Evolutionary conservation across 2,797 vertebrate species (phyloP).

Genomic region (Ciconia nigra): DNA sequence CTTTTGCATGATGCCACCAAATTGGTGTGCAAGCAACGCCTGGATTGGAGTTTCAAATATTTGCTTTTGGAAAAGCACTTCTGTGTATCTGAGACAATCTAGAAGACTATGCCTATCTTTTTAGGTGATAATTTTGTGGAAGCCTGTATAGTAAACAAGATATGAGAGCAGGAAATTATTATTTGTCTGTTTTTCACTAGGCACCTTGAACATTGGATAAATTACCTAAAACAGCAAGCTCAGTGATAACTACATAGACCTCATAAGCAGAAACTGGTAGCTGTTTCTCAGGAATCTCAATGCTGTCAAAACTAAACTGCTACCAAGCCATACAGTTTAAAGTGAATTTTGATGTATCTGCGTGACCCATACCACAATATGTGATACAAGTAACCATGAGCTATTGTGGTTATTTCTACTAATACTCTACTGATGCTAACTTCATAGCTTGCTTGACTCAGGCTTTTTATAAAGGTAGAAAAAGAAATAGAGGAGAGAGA

Average conservation of each 20-base stretch:
- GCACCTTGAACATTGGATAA: not conserved
- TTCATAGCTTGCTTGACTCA: not conserved
- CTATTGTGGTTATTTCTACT: not conserved
- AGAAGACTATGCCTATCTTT: not conserved
- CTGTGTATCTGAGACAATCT: not conserved
- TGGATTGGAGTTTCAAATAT: not conserved
- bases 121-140: not conserved
- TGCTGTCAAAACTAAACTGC: not conserved
- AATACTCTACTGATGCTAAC: not conserved
- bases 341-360: not conserved
- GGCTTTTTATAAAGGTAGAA: not conserved
- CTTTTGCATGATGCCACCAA: not conserved
- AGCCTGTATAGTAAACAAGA: not conserved
- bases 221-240: not conserved
- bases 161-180: not conserved
- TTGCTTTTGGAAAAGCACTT: not conserved
- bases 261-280: not conserved
- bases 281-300: not conserved
- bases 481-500: not conserved
- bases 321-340: not conserved
- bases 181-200: not conserved
- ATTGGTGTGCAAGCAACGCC: rapidly evolving
- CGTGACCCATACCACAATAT: not conserved
- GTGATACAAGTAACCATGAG: not conserved
- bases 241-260: not conserved